A percentile compares a stretch with the other conserved stretches of the same genome.
phyloP scores from a whole-genome alignment of 2,888 invertebrate species.

The Maniola hyperantus region DNA sequence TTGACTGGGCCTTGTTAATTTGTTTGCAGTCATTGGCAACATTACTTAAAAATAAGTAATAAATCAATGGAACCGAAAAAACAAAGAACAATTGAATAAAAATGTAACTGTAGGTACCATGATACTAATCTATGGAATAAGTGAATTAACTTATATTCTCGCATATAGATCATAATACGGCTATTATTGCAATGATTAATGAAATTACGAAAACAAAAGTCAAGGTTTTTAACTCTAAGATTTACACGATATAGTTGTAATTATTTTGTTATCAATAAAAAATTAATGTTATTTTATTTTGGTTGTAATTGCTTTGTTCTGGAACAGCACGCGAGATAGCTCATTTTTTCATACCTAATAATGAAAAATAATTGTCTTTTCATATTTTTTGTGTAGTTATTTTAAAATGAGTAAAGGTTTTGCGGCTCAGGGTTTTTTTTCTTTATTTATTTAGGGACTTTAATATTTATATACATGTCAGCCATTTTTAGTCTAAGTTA shows the following conservation, averaged over 20 bases:
- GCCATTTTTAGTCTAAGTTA: too few species aligned
- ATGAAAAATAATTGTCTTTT: too few species aligned
- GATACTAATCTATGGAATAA: slow-evolving; percentile 2
- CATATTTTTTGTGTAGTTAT: too few species aligned
- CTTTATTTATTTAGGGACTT: too few species aligned
- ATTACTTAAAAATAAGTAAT: not conserved
- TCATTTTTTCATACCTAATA: too few species aligned
- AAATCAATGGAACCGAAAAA: not conserved
- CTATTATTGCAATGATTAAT: not conserved
- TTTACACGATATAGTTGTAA: not conserved
- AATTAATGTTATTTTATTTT: not conserved
- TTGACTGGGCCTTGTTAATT: slow-evolving; percentile 45
- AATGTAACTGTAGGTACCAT: not conserved
- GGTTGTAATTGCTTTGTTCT: not conserved
- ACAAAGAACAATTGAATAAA: not conserved
- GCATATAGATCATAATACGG: not conserved
- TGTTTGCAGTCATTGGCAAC: not conserved
- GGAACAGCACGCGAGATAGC: too few species aligned
- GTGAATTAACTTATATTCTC: not conserved
- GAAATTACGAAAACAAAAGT: not conserved
- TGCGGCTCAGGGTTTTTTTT: too few species aligned
- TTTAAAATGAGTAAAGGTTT: too few species aligned
- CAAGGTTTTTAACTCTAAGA: slow-evolving; percentile 8
- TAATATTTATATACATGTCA: too few species aligned
- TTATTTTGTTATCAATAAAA: not conserved